These are phyloP conservation scores for human (Homo sapiens) DNA, from an alignment of 2,113 vertebrate genomes.

Conservation along the genomic window GRCh38 chr11:36120501-36121000, in stretches of 20 bases:
- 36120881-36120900: neutral
- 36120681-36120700: neutral
- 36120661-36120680: neutral
- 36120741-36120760: neutral
- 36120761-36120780: too few relatives aligned
- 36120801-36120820: neutral
- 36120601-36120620: neutral
- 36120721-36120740: neutral
- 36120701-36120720: rapidly evolving
- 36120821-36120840: neutral
- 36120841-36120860: neutral
- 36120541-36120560: neutral
- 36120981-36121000: neutral
- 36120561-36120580: neutral
- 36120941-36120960: neutral
- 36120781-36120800: neutral
- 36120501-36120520: too few relatives aligned
- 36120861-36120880: neutral
- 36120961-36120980: neutral
- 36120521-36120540: neutral
- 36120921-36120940: neutral
- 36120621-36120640: neutral
- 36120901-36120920: neutral
- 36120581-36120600: neutral
- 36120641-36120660: neutral